Percentiles rank a stretch among this genome's conserved stretches.
Conservation (phyloP, 2,888 invertebrate species). For the Electrophaes corylata region DNA sequence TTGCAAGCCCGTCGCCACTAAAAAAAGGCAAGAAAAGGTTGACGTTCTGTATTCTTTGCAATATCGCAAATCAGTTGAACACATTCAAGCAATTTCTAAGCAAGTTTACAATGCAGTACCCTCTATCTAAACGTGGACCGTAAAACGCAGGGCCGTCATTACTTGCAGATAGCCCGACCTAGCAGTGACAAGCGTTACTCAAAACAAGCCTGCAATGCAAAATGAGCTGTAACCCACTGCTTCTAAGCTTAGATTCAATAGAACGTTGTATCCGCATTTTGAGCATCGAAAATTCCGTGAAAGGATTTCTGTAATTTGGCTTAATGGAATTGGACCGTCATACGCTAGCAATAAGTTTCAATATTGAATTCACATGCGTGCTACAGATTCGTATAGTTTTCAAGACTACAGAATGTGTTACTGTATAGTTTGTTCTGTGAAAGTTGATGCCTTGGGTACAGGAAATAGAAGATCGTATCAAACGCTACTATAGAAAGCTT, state of each 20-base stretch:
- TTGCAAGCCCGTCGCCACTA: too few relatives aligned
- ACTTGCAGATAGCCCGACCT: conserved; percentile 19
- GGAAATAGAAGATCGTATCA: neutral
- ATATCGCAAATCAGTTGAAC: conserved; percentile 33
- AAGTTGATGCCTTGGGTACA: neutral
- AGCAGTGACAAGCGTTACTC: neutral
- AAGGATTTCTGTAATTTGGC: neutral
- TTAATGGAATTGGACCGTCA: neutral
- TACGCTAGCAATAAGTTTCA: neutral
- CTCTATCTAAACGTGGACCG: conserved; percentile 20
- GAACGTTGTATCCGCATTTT: neutral
- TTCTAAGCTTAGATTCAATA: neutral
- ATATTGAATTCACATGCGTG: neutral
- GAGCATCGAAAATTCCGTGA: neutral
- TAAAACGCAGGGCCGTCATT: conserved; percentile 25
- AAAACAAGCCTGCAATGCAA: neutral
- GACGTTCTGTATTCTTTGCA: too few relatives aligned
- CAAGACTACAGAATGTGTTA: neutral
- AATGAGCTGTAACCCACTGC: neutral
- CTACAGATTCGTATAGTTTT: neutral
- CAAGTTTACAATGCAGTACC: conserved; percentile 23
- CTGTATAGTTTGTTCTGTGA: neutral
- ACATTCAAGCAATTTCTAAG: conserved; percentile 13
- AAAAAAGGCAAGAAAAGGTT: too few relatives aligned
- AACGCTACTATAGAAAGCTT: neutral